Conservation (phyloP, 2,113 vertebrate species). For the Alexandromys fortis region DNA sequence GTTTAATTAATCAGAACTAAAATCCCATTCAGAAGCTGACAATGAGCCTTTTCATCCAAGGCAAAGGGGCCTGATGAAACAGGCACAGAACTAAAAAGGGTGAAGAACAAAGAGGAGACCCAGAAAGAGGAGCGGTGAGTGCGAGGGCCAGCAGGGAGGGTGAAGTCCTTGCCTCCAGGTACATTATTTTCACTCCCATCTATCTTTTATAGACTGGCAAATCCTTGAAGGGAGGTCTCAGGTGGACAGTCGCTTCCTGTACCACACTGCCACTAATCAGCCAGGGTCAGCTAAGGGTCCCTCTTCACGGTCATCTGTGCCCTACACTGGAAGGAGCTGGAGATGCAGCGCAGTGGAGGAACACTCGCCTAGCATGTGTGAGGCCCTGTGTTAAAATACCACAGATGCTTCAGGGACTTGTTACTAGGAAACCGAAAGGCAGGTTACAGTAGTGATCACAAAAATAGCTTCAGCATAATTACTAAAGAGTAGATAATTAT, state of each 20-base stretch:
- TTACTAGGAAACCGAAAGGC: constrained; percentile 15
- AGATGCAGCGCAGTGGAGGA: neutral
- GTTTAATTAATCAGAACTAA: constrained; percentile 54
- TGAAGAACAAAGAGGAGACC: neutral
- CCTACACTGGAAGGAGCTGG: neutral
- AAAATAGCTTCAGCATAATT: constrained; percentile 1
- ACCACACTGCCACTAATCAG: constrained; percentile 1
- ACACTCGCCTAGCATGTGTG: neutral
- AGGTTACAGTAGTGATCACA: neutral
- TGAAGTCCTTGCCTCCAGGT: neutral
- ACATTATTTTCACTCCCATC: neutral
- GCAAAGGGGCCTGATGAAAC: neutral
- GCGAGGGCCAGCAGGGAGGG: neutral
- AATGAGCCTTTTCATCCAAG: neutral
- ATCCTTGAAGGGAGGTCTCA: neutral
- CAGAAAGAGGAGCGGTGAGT: neutral
- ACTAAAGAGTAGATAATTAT: neutral
- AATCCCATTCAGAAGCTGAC: constrained; percentile 36
- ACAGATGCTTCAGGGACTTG: constrained; percentile 10
- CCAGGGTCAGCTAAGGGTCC: constrained; percentile 23
- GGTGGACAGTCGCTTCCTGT: neutral
- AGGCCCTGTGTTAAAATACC: neutral
- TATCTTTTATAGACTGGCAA: constrained; percentile 10
- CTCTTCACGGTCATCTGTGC: neutral
- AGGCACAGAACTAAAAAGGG: constrained; percentile 17